Evolutionary conservation across 2,888 invertebrate species (phyloP), one percentile per base, ranked within the genome.

Genomic region (Mystacides longicornis): DNA sequence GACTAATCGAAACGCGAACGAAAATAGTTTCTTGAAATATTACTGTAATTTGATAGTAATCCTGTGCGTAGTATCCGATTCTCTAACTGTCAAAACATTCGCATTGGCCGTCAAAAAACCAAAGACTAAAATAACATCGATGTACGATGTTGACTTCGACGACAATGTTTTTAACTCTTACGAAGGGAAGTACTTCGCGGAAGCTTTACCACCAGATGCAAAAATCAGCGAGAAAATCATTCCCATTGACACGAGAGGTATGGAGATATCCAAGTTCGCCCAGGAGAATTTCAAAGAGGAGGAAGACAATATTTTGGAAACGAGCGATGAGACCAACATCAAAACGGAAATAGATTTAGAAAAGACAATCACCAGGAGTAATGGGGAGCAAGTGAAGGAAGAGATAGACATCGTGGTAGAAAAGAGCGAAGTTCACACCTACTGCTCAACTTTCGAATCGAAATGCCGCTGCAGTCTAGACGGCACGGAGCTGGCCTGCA

Each of bases 401-500:
- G 21, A 20, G 3, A 16, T 31, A 16, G 14, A 21, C 20, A 21
- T 20, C 4, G 20, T 45, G 18, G 45, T 45, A 20, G 37, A 21
- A 27, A 43, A 27, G 5, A 33, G 23, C 42, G 62, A 52, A 31
- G 51, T 53, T 47, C 52, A 56, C 47, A 60, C 59, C 20, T 60
- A 60, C 31, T 62, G 60, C 49, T 56, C 57, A 11, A 53, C 51
- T 11, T 62, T 62, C 43, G 60, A 60, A 42, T 60, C 62, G 49
- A 58, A 57, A 53, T 62, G 62, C 49, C 51, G 55, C 37, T 62
- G 62, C 55, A 60, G 57, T 49, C 18, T 52, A 2, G 60, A 62
- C 49, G 62, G 62, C 19, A 58, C 47, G 33, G 59, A 62, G 42
- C 22, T 62, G 52, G 52, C 52, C 16, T 62, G 62, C 50, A 62